Evolutionary conservation across 2,888 invertebrate genomes (phyloP).

Genomic region (Chloromyia formosa): DNA sequence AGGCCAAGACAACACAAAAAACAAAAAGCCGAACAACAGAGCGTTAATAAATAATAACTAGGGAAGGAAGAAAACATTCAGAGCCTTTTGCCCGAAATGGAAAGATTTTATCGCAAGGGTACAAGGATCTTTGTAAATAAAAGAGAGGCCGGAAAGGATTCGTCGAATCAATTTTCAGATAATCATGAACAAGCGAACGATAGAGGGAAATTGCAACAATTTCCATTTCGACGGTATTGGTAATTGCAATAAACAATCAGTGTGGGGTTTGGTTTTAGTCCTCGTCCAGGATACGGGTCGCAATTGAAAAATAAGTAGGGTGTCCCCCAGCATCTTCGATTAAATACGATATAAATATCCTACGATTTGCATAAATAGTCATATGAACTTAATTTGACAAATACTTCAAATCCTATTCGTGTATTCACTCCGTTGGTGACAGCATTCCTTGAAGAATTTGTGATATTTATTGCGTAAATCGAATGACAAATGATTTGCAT

Average conservation of each 20-base stretch:
- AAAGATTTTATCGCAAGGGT: neutral
- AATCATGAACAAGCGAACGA: neutral
- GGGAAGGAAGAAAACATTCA: neutral
- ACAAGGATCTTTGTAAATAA: neutral
- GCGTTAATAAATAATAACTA: slow-evolving; percentile 26
- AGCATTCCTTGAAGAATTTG: too few relatives aligned
- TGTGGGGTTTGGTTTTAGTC: too few relatives aligned
- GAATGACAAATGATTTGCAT: too few relatives aligned
- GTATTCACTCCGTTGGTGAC: too few relatives aligned
- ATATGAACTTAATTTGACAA: too few relatives aligned
- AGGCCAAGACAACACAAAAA: neutral
- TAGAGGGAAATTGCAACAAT: slow-evolving; percentile 1
- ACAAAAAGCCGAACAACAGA: neutral
- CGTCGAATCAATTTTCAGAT: neutral
- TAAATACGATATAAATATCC: too few relatives aligned
- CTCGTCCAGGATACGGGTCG: too few relatives aligned
- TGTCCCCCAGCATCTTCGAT: too few relatives aligned
- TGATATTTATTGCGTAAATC: too few relatives aligned
- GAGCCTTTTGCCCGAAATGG: neutral
- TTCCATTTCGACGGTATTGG: neutral
- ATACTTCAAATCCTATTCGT: too few relatives aligned
- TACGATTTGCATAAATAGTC: too few relatives aligned
- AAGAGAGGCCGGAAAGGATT: neutral
- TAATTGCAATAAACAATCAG: neutral
- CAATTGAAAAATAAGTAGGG: too few relatives aligned